Evolutionary conservation across 1,140 invertebrate species (phyloP).

Genomic region (Radopholus similis): DNA sequence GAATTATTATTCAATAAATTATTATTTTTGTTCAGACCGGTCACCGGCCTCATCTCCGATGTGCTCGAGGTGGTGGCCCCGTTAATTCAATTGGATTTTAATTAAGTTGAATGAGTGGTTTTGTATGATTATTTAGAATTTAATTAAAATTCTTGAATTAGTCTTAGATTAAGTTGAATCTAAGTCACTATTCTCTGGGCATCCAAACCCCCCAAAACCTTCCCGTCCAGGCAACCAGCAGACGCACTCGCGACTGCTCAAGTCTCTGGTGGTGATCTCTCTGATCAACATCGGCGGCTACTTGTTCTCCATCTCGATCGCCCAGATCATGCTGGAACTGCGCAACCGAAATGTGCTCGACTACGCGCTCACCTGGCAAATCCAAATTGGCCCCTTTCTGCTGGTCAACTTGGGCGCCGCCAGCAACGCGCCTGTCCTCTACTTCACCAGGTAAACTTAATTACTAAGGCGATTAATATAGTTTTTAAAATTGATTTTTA

Average conservation of each 20-base stretch:
- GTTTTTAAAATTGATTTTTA: too few relatives aligned
- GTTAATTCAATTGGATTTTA: neutral
- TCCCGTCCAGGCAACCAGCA: neutral
- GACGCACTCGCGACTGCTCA: neutral
- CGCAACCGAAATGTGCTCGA: neutral
- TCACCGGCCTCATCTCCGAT: neutral
- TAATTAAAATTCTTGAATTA: too few relatives aligned
- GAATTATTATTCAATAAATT: neutral
- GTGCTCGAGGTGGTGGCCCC: neutral
- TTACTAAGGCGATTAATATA: too few relatives aligned
- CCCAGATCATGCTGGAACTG: neutral
- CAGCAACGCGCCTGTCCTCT: neutral
- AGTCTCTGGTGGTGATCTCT: neutral
- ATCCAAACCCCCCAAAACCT: too few relatives aligned
- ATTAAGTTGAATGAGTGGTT: too few relatives aligned
- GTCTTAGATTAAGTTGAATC: too few relatives aligned
- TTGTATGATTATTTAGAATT: too few relatives aligned
- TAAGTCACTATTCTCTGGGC: too few relatives aligned
- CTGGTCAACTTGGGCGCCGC: neutral
- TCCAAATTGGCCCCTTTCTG: neutral
- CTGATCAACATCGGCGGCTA: neutral
- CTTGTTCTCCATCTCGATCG: neutral
- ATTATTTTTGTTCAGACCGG: neutral
- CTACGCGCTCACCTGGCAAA: neutral
- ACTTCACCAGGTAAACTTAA: slow-evolving; percentile 7